Base-by-base conservation (phyloP, 2,888 invertebrate species). In the Coleophora deauratella region DNA sequence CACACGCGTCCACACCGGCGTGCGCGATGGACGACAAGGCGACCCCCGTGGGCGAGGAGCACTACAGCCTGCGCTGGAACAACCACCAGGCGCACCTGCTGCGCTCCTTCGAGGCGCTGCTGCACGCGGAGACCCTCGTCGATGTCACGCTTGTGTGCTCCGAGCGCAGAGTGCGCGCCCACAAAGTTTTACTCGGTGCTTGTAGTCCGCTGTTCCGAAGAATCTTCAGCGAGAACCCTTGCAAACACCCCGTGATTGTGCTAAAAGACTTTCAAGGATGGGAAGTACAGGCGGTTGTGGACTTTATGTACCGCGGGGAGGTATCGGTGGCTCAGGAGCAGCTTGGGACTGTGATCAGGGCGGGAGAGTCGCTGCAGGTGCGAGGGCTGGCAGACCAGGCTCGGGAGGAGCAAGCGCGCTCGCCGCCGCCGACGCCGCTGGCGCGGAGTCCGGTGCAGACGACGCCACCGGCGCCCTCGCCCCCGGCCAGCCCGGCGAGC, bases 291-390 rank as follows among this genome's bases (percentile, higher is more conserved):
- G 94, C 95, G 30, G 93, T 96, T 46, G 93, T 96, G 47, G 94
- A 95, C 79, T 97, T 96, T 67, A 96, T 96, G 95, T 97, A 97
- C 81, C 92, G 94, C 54, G 96, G 96, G 32, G 95, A 96, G 82
- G 95, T 96, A 56, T 93, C 93, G 53, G 95, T 96, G 39, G 91
- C 92, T 7, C 93, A 95, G 61, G 94, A 95, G 65, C 93, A 95
- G 49, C 86, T 96, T 21, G 91, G 93, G 42, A 91, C 91, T 9
- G 88, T 97, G 54, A 93, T 96, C 61, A 92, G 94, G 59, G 95
- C 95, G 2, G 96, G 96, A 0, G 95, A 96, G 66, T 93, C 93
- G 40, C 86, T 96, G 46, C 95, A 96, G 72, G 92, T 95, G 49
- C 90, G 93, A 14, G 94, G 94, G 3, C 75, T 95, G 48, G 92